phyloP scores from a whole-genome alignment of 2,888 invertebrate species.

The Blera fallax region DNA sequence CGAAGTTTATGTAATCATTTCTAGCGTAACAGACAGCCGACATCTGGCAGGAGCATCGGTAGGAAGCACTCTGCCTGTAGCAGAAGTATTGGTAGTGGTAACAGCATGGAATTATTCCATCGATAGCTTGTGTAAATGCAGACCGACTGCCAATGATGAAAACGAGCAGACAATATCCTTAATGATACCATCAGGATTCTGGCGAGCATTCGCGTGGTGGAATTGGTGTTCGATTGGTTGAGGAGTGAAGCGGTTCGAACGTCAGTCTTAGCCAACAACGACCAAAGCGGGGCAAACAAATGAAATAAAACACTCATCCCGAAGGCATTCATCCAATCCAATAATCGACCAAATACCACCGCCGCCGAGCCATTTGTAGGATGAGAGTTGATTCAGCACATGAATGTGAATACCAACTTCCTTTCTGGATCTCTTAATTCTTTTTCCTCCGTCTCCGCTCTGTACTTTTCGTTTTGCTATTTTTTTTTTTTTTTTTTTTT shows the following conservation, averaged over 20 bases:
- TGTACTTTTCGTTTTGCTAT: conserved; percentile 13
- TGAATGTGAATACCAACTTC: conserved; percentile 54
- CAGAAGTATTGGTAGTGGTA: conserved; percentile 1
- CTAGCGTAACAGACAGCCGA: conserved; percentile 71
- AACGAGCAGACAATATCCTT: conserved; percentile 70
- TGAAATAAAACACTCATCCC: conserved; percentile 57
- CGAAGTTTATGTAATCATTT: conserved; percentile 73
- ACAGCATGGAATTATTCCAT: conserved; percentile 53
- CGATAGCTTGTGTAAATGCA: conserved; percentile 68
- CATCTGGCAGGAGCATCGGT: conserved; percentile 57
- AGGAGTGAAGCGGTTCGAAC: conserved; percentile 4
- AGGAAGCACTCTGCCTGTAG: conserved; percentile 5
- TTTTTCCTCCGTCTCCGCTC: not conserved
- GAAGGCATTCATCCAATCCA: conserved; percentile 62
- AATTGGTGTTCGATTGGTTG: conserved; percentile 39
- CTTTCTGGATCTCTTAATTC: conserved; percentile 10
- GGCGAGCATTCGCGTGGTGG: conserved; percentile 53
- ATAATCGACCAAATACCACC: conserved; percentile 57
- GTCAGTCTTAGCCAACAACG: conserved; percentile 50
- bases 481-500: not conserved
- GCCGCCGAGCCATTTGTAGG: not conserved
- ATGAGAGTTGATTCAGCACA: conserved; percentile 56
- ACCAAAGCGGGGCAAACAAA: conserved; percentile 37
- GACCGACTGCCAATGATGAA: conserved; percentile 71
- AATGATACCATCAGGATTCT: conserved; percentile 69